A percentile compares a stretch with the other conserved stretches of the same genome.
Conservation (phyloP, 2,113 vertebrate genomes). For the Smithornis capensis region DNA sequence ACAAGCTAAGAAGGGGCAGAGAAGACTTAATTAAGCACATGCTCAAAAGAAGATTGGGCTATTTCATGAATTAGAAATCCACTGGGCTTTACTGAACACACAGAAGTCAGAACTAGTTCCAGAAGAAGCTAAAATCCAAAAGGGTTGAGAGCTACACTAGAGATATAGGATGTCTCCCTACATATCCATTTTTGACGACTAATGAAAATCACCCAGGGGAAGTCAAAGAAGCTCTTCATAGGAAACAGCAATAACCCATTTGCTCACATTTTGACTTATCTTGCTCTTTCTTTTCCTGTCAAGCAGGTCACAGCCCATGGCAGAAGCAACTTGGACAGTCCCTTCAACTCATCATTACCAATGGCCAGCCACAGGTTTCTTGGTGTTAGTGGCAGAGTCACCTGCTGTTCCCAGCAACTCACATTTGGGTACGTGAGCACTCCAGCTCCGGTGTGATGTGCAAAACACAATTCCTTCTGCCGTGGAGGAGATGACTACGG, state of each 20-base stretch:
- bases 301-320: neutral
- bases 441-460: neutral
- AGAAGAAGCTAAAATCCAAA: neutral
- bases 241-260: neutral
- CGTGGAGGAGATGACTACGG: neutral
- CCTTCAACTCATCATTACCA: neutral
- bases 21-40: neutral
- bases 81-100: neutral
- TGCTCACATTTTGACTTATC: neutral
- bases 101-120: neutral
- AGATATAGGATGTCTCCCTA: neutral
- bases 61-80: neutral
- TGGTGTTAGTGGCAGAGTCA: neutral
- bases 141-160: neutral
- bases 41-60: neutral
- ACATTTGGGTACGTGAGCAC: accelerated
- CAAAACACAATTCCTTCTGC: neutral
- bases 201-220: neutral
- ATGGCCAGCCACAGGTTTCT: neutral
- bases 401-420: neutral
- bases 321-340: neutral
- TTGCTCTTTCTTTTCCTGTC: neutral
- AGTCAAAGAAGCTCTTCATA: neutral
- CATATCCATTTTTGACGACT: accelerated
- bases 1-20: neutral